A percentile compares a stretch with the other conserved stretches of the same genome.
Evolutionary conservation across 2,113 vertebrate genomes (phyloP).

Genomic region (Brachyhypopomus occidentalis): DNA sequence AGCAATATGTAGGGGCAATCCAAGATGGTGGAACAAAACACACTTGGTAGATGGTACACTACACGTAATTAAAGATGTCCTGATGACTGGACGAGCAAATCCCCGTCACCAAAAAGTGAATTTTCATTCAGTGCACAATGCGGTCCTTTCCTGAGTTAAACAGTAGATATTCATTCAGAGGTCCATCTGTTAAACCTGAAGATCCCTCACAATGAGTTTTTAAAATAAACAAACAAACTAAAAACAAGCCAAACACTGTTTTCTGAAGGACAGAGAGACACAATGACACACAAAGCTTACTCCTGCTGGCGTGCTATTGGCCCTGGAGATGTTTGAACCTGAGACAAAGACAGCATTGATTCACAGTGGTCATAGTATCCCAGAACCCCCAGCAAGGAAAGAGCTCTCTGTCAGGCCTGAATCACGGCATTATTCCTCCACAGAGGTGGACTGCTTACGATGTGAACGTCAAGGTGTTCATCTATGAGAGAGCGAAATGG

Average conservation of each 20-base stretch:
- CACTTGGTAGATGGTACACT: background rate
- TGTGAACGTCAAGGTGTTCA: background rate
- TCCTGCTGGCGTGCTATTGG: constrained; percentile 27
- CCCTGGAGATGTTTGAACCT: constrained; percentile 14
- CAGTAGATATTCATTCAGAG: background rate
- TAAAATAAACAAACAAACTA: background rate
- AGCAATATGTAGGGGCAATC: background rate
- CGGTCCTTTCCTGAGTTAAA: background rate
- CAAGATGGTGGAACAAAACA: constrained; percentile 19
- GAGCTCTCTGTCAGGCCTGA: constrained; percentile 39
- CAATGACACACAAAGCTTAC: constrained; percentile 39
- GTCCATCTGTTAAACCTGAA: background rate
- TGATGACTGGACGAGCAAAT: background rate
- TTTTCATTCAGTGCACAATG: background rate
- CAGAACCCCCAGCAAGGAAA: constrained; percentile 24
- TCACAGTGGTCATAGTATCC: constrained; percentile 48
- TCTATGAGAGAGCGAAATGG: background rate
- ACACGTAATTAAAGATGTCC: background rate
- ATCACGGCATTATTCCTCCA: constrained; percentile 36
- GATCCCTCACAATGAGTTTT: background rate
- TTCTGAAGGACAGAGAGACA: constrained; percentile 33
- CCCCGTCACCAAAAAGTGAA: background rate
- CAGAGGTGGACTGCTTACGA: background rate
- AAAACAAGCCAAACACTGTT: background rate
- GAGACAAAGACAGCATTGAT: constrained; percentile 70